These are phyloP conservation scores for Amblyjoppa fuscipennis DNA, from an alignment of 2,888 invertebrate genomes.

Conservation along the genomic window DNA sequence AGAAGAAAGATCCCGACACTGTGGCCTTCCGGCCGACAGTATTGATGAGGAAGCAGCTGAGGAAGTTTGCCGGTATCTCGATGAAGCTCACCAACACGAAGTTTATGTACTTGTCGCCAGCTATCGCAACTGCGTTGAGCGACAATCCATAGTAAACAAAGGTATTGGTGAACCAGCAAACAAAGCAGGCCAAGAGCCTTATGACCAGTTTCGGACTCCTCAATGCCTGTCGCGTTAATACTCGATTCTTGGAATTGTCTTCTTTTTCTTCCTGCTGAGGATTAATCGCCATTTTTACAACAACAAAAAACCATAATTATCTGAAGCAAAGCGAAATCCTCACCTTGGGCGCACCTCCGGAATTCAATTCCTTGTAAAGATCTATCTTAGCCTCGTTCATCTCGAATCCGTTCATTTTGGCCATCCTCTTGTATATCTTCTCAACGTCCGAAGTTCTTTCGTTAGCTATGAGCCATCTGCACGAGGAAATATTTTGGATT, in stretches of 20 bases:
- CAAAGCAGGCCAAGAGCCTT: slow-evolving; percentile 89
- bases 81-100: slow-evolving; percentile 90
- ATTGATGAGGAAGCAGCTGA: slow-evolving; percentile 89
- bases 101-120: slow-evolving; percentile 92
- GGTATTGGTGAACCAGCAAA: slow-evolving; percentile 93
- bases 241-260: slow-evolving; percentile 61
- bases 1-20: slow-evolving; percentile 87
- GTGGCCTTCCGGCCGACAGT: slow-evolving; percentile 86
- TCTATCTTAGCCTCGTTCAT: slow-evolving; percentile 86
- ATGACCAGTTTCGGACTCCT: slow-evolving; percentile 86
- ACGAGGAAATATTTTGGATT: background rate
- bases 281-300: background rate
- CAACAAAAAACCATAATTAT: background rate
- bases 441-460: slow-evolving; percentile 87
- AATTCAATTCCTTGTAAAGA: slow-evolving; percentile 81
- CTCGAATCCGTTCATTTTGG: slow-evolving; percentile 88
- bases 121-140: slow-evolving; percentile 91
- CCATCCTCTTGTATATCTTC: slow-evolving; percentile 87
- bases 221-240: slow-evolving; percentile 85
- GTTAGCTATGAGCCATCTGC: slow-evolving; percentile 90
- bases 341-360: slow-evolving; percentile 68
- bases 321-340: background rate
- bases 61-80: slow-evolving; percentile 91
- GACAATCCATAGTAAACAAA: slow-evolving; percentile 93
- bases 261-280: slow-evolving; percentile 57